phyloP scores from a whole-genome alignment of 2,113 vertebrate species.

The Symphodus melops region DNA sequence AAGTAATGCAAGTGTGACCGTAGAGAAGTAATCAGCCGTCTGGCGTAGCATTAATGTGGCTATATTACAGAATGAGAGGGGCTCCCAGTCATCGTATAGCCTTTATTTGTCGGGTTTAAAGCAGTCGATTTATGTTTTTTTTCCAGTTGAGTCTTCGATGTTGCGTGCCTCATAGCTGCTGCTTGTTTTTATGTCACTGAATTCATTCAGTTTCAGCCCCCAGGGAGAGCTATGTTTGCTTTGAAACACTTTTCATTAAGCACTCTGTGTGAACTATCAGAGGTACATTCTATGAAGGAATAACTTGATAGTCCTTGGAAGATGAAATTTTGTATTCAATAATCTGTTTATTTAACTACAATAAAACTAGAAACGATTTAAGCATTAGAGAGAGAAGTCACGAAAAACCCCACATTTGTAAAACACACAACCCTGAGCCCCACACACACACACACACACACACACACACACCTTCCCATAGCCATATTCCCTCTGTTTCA shows the following conservation, averaged over 20 bases:
- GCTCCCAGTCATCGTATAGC: neutral
- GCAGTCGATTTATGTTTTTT: neutral
- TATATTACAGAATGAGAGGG: neutral
- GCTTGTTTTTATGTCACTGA: constrained; percentile 23
- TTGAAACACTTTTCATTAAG: constrained; percentile 22
- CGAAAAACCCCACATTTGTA: neutral
- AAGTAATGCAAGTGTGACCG: neutral
- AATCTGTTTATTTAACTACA: constrained; percentile 28
- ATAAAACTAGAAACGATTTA: neutral
- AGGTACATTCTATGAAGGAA: neutral
- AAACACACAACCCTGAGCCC: too few relatives aligned
- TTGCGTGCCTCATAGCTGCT: constrained; percentile 5
- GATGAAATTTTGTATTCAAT: constrained; percentile 6
- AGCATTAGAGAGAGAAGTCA: neutral
- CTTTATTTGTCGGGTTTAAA: neutral
- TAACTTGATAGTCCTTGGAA: neutral
- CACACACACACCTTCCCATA: neutral
- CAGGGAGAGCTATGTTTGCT: constrained; percentile 10
- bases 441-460: neutral
- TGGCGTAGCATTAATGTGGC: constrained; percentile 11
- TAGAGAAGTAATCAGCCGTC: constrained; percentile 12
- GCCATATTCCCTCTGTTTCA: constrained; percentile 6
- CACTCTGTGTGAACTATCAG: neutral
- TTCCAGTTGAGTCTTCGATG: constrained; percentile 8
- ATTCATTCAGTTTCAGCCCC: constrained; percentile 22